Conservation (phyloP, 1,140 invertebrate genomes). For the Drosophila eugracilis region DNA sequence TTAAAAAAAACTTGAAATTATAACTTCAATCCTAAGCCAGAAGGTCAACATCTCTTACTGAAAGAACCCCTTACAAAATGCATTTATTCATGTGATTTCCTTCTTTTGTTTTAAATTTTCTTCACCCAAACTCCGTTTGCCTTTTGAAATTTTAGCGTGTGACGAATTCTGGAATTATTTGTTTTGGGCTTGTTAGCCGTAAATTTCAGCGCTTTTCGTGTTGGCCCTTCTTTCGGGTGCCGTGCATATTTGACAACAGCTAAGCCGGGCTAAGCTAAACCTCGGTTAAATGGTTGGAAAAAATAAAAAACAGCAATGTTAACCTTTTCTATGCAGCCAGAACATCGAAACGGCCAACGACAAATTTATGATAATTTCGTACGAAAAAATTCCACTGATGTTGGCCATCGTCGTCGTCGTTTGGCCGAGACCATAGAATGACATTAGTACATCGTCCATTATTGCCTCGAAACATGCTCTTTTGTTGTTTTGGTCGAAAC, state of each 20-base stretch:
- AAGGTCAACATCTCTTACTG: no score
- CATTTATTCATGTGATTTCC: background rate
- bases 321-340: slow-evolving; percentile 39
- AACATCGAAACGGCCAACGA: slow-evolving; percentile 68
- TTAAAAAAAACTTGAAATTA: no score
- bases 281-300: slow-evolving; percentile 11
- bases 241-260: slow-evolving; percentile 67
- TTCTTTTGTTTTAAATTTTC: background rate
- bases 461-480: slow-evolving; percentile 81
- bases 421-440: slow-evolving; percentile 65
- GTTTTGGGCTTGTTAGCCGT: slow-evolving; percentile 59
- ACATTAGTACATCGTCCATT: slow-evolving; percentile 82
- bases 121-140: background rate
- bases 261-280: slow-evolving; percentile 19
- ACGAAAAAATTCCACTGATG: slow-evolving; percentile 58
- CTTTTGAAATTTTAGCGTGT: slow-evolving; percentile 55
- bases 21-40: no score
- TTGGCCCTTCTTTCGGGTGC: slow-evolving; percentile 33
- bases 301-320: slow-evolving; percentile 29
- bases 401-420: slow-evolving; percentile 44
- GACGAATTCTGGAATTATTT: slow-evolving; percentile 79
- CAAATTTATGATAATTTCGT: slow-evolving; percentile 82
- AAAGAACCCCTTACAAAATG: background rate
- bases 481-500: slow-evolving; percentile 79
- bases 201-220: slow-evolving; percentile 71